These are phyloP conservation scores for Leucoraja ocellata DNA, from an alignment of 2,797 vertebrate genomes.

Conservation along the genomic window DNA sequence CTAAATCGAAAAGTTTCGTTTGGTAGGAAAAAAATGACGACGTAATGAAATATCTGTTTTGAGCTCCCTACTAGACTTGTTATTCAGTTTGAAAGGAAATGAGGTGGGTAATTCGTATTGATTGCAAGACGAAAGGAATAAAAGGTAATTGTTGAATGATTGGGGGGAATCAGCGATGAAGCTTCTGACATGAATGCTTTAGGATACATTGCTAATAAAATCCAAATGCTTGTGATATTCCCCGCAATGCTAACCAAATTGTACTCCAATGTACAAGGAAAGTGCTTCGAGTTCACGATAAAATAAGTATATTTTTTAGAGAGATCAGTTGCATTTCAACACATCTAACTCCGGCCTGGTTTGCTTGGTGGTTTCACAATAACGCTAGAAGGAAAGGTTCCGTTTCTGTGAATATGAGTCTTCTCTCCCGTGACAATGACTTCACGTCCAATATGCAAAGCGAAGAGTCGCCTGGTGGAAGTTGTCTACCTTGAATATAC, in stretches of 20 bases:
- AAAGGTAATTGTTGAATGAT: background rate
- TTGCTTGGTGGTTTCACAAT: background rate
- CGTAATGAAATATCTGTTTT: background rate
- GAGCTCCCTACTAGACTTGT: background rate
- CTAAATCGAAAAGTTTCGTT: background rate
- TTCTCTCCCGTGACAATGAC: background rate
- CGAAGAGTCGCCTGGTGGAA: background rate
- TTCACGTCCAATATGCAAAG: constrained; percentile 15
- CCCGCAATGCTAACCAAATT: constrained; percentile 46
- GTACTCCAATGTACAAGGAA: constrained; percentile 54
- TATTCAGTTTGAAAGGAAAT: background rate
- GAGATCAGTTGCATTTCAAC: background rate
- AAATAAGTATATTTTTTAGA: background rate
- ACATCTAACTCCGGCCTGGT: background rate
- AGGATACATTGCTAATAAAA: constrained; percentile 39
- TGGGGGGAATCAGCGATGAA: constrained; percentile 35
- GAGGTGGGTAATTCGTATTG: background rate
- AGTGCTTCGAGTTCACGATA: background rate
- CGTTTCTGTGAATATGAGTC: background rate
- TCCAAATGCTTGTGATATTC: constrained; percentile 39
- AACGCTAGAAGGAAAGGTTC: background rate
- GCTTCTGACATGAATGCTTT: constrained; percentile 40
- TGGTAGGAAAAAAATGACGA: background rate
- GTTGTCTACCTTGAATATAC: constrained; percentile 33
- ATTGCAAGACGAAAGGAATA: background rate